phyloP scores from a whole-genome alignment of 1,140 invertebrate genomes.

The Vanessa tameamea region DNA sequence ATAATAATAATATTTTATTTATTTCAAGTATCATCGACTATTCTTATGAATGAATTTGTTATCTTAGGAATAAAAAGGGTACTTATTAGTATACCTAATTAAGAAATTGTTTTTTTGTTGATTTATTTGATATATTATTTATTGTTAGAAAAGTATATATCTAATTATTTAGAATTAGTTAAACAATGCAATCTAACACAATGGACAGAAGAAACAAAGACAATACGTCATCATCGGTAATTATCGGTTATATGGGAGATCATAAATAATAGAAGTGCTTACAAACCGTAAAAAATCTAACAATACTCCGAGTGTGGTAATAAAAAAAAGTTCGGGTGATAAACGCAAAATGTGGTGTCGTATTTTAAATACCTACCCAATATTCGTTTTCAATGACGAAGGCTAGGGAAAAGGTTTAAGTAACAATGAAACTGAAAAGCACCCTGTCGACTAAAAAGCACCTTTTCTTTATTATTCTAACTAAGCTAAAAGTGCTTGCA shows the following conservation, averaged over 20 bases:
- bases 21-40: no score
- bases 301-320: constrained; percentile 43
- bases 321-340: constrained; percentile 43
- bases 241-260: constrained; percentile 57
- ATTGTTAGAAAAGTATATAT: neutral
- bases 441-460: constrained; percentile 50
- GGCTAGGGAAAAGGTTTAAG: constrained; percentile 49
- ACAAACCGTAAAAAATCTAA: constrained; percentile 48
- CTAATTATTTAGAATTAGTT: constrained; percentile 2
- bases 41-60: no score
- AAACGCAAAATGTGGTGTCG: constrained; percentile 46
- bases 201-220: constrained; percentile 39
- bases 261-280: constrained; percentile 61
- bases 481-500: constrained; percentile 51
- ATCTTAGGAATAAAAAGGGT: no score
- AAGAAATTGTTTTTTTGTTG: no score
- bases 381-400: constrained; percentile 50
- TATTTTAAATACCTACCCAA: constrained; percentile 62
- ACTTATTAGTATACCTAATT: no score
- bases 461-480: constrained; percentile 44
- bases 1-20: no score
- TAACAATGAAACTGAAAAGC: constrained; percentile 66
- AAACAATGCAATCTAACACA: neutral
- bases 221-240: constrained; percentile 58
- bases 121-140: neutral